phyloP scores from a whole-genome alignment of 1,140 invertebrate species.

The Drosophila navojoa region DNA sequence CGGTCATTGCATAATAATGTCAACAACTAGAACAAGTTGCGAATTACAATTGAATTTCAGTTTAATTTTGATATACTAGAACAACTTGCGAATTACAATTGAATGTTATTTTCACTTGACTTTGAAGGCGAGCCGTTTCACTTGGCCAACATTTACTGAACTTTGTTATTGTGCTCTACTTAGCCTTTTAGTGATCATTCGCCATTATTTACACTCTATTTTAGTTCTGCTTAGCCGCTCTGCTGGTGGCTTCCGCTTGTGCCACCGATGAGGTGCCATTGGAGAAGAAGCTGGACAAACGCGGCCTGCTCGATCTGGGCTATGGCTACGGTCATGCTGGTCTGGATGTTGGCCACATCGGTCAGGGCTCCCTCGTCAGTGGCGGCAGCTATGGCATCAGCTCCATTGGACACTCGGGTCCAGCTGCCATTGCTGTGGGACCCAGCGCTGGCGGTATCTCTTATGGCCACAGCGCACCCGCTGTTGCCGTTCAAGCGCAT shows the following conservation, averaged over 20 bases:
- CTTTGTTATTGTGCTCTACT: background rate
- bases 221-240: constrained; percentile 89
- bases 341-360: constrained; percentile 88
- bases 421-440: too few relatives aligned
- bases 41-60: constrained; percentile 22
- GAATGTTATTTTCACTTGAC: background rate
- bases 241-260: constrained; percentile 87
- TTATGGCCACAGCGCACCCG: too few relatives aligned
- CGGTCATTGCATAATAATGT: constrained; percentile 15
- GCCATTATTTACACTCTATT: constrained; percentile 26
- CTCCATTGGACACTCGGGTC: constrained; percentile 56
- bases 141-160: background rate
- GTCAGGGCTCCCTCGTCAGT: constrained; percentile 85
- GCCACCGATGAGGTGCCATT: constrained; percentile 86
- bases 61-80: background rate
- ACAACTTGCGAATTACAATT: constrained; percentile 3
- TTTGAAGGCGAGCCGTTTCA: background rate
- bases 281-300: constrained; percentile 86
- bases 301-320: constrained; percentile 86
- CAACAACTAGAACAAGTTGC: constrained; percentile 25
- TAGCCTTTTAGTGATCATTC: background rate
- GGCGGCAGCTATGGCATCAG: constrained; percentile 55
- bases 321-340: constrained; percentile 86
- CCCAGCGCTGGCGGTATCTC: too few relatives aligned
- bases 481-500: constrained; percentile 26